phyloP scores from a whole-genome alignment of 2,888 invertebrate genomes.

The Petrophora chlorosata region DNA sequence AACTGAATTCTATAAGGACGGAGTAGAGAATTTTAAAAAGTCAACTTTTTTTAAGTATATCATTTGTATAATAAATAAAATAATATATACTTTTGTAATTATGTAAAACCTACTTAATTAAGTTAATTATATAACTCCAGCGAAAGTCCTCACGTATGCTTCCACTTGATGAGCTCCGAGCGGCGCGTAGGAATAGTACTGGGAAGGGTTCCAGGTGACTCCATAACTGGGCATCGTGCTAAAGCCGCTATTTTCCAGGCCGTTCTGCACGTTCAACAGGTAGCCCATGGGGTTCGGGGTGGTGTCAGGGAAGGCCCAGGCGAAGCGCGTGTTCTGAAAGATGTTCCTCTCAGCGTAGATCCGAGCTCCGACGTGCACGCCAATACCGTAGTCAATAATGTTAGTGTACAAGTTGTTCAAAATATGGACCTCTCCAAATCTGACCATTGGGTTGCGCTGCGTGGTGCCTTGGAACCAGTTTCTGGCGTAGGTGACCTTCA shows the following conservation, averaged over 20 bases:
- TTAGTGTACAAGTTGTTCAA: slow-evolving; percentile 25
- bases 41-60: too few relatives aligned
- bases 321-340: slow-evolving; percentile 13
- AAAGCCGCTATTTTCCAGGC: slow-evolving; percentile 9
- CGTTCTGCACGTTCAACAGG: slow-evolving; percentile 9
- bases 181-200: slow-evolving; percentile 16
- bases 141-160: slow-evolving; percentile 2
- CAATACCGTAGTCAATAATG: slow-evolving; percentile 15
- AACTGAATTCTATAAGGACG: too few relatives aligned
- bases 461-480: slow-evolving; percentile 26
- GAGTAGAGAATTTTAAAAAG: too few relatives aligned
- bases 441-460: slow-evolving; percentile 20
- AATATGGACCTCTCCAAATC: slow-evolving; percentile 22
- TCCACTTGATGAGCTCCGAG: slow-evolving; percentile 7
- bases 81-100: too few relatives aligned
- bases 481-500: slow-evolving; percentile 20
- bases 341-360: slow-evolving; percentile 21
- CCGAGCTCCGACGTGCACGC: slow-evolving; percentile 4
- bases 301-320: slow-evolving; percentile 14
- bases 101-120: too few relatives aligned
- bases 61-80: too few relatives aligned
- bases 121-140: too few relatives aligned
- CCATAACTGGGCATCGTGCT: slow-evolving; percentile 1
- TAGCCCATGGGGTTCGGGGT: slow-evolving; percentile 7
- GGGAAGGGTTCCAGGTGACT: slow-evolving; percentile 4